Base-by-base conservation (phyloP, 2,888 invertebrate species). In the Lottia gigantea region DNA sequence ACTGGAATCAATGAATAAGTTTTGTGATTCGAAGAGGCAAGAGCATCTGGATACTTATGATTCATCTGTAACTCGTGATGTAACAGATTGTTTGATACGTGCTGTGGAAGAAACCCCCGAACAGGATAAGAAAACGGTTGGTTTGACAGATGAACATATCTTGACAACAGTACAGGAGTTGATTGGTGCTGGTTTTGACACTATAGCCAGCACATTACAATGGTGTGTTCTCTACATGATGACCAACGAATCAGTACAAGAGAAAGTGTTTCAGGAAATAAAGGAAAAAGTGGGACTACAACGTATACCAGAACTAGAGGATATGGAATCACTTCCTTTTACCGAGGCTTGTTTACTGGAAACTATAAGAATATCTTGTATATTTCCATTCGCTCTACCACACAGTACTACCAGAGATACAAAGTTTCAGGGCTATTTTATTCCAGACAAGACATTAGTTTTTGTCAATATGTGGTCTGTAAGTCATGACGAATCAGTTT, bases 151-250 rank as follows among this genome's bases (percentile, higher is more conserved):
- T 55, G 80, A 78, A 45, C 82, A 81, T 68, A 83, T 86, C 19
- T 68, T 84, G 68, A 78, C 76, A 0, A 86, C 85, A 0, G 79
- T 84, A 12, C 82, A 83, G 69, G 85, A 85, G 62, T 71, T 84
- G 31, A 82, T 86, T 16, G 84, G 83, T 2, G 85, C 85, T 14
- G 86, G 86, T 12, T 83, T 85, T 68, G 85, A 86, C 68, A 86
- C 85, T 23, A 81, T 84, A 26, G 78, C 84, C 12, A 78, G 77
- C 55, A 82, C 85, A 2, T 65, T 86, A 15, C 79, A 80, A 55
- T 86, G 86, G 86, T 74, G 78, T 4, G 71, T 85, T 14, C 77
- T 85, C 1, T 85, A 82, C 74, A 76, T 84, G 77, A 78, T 82
- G 19, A 78, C 79, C 8, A 73, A 83, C 70, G 81, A 79, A 0